Evolutionary conservation across 2,888 invertebrate species (phyloP).

Genomic region (Idaea aversata): DNA sequence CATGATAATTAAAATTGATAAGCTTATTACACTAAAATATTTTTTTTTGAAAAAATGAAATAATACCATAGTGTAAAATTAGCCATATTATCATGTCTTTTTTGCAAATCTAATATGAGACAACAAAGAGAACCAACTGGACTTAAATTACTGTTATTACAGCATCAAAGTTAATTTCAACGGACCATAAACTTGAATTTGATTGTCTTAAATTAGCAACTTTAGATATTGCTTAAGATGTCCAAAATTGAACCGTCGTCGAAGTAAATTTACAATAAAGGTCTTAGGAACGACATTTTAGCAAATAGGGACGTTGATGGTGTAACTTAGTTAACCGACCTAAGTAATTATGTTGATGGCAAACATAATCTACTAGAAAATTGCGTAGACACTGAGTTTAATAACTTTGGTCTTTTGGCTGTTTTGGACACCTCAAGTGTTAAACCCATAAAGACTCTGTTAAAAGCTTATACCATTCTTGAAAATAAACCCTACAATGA

Average conservation of each 20-base stretch:
- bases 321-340: not conserved
- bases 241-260: not conserved
- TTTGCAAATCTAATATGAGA: not conserved
- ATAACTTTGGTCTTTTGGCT: not conserved
- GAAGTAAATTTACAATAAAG: not conserved
- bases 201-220: not conserved
- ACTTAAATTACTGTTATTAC: not conserved
- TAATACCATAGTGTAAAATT: not conserved
- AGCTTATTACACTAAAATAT: not conserved
- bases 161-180: constrained; percentile 1
- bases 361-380: not conserved
- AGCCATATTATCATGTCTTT: not conserved
- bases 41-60: not conserved
- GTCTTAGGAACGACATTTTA: not conserved
- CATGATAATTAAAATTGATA: not conserved
- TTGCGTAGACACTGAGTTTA: not conserved
- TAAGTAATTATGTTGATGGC: not conserved
- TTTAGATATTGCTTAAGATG: not conserved
- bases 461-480: no score
- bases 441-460: no score
- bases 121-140: not conserved
- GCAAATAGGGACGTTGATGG: not conserved
- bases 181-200: not conserved
- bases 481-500: no score
- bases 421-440: not conserved